Evolutionary conservation across 92 coral and sea anemone species (phyloP).

Genomic region (Anthopleura xanthogrammica): DNA sequence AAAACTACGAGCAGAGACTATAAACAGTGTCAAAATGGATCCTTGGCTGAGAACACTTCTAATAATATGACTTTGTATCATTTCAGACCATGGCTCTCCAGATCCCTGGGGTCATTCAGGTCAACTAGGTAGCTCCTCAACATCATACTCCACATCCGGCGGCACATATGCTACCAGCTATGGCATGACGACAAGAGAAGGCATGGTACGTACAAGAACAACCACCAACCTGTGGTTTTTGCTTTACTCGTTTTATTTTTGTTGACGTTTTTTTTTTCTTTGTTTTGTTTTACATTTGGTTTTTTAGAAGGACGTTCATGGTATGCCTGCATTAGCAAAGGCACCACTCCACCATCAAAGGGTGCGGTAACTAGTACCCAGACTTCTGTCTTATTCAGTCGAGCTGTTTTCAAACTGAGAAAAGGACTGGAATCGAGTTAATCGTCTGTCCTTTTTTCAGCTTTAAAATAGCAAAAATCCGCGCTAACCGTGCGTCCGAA

Average conservation of each 20-base stretch:
- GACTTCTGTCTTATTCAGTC: background rate
- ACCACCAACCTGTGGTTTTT: constrained; percentile 22
- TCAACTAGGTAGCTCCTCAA: constrained; percentile 75
- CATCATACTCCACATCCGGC: constrained; percentile 73
- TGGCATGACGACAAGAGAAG: constrained; percentile 85
- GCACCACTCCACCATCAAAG: constrained; percentile 81
- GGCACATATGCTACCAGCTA: constrained; percentile 76
- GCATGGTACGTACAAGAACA: constrained; percentile 64
- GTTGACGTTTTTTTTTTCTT: constrained; percentile 44
- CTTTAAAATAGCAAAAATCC: background rate
- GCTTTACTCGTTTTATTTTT: constrained; percentile 11
- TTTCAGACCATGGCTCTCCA: constrained; percentile 95
- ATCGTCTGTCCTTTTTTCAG: background rate
- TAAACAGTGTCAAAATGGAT: no score
- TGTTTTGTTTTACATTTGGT: constrained; percentile 59
- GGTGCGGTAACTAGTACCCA: constrained; percentile 56
- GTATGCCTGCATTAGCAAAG: constrained; percentile 92
- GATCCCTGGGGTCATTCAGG: constrained; percentile 94
- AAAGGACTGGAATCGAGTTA: constrained; percentile 3
- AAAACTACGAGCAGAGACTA: no score
- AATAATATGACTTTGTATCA: background rate
- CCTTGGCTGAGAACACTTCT: no score
- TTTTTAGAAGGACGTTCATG: constrained; percentile 82
- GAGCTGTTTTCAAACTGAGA: background rate
- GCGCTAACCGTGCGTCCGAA: background rate